Evolutionary conservation across 1,140 invertebrate genomes (phyloP), one percentile per base, ranked within the genome.

Genomic region (Hyles vespertilio): DNA sequence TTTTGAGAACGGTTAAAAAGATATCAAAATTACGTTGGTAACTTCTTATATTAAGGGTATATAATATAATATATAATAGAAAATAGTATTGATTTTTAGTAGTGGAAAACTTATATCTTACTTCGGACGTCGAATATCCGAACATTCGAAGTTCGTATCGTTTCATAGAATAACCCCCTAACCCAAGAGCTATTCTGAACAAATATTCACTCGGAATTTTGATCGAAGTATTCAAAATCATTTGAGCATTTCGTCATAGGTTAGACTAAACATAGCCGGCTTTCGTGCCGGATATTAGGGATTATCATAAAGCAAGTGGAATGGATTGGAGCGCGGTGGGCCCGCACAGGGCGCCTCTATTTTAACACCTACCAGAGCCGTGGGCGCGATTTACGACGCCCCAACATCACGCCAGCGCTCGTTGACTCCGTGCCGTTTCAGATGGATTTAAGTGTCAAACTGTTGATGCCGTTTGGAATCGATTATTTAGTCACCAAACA

Each of bases 281-380:
- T 62, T 67, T 67, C 62, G 69, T 68, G 72, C 79, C 80, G 80
- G 81, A 87, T 84, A 87, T 84, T 81, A 70, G 72, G 81, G 80
- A 84, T 87, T 84, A 84, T 82, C 79, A 84, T 83, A 82, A 83
- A 83, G 69, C 76, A 78, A 76, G 77, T 81, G 74, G 79, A 82
- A 72, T 76, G 70, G 73, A 70, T 82, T 78, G 74, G 81, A 73
- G 67, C 74, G 64, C 67, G 68, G 61, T 67, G 74, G 72, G 70
- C 63, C 79, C 84, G 79, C 81, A 84, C 84, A 82, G 67, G 74
- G 79, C 79, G 84, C 67, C 75, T 79, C 80, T 84, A 84, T 82
- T 84, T 87, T 84, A 87, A 87, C 81, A 84, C 80, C 77, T 81
- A 79, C 76, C 65, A 64, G 56, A 52, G 65, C 54, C 77, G 82